Base-by-base conservation (phyloP, 2,797 vertebrate species). In the Anableps anableps region DNA sequence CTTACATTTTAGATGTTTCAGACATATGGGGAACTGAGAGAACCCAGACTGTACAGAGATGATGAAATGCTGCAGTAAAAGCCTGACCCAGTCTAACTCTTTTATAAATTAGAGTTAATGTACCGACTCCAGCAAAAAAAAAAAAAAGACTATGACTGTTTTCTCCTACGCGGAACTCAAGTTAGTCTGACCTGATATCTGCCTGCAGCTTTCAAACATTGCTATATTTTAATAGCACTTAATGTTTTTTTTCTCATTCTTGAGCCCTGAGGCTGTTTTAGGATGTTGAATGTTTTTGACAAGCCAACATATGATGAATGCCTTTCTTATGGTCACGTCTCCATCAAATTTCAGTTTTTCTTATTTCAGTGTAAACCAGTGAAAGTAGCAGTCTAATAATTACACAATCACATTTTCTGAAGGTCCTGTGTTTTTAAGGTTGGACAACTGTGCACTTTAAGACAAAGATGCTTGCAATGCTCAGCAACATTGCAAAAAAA, bases 101-200 rank as follows among this genome's bases (percentile, higher is more conserved):
- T 74, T 53, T 17, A 72, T 17, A 26, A 26, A 72, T 41, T 29
- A 72, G 41, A 47, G 43, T 72, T 72, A 72, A 72, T 72, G 26
- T 47, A 47, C 68, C n/a, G 3, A 71, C 43, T n/a, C 16, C 14
- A 71, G 68, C 29, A 47, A n/a, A 72, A 72, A 45, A 72, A 10
- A 68, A 64, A 36, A 64, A 41, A 6, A 64, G 34, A 26, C 34
- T n/a, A 10, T 17, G 19, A 31, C 23, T 47, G 7, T 47, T 47
- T 72, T 72, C 68, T 72, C 68, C 43, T 45, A 72, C 14, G n/a
- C 16, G 2, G 5, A 23, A 29, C 5, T 43, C 36, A 64, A 36
- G 17, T 41, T 41, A 51, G 31, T 29, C 13, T 41, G 29, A 53
- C 48, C 26, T 1, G 29, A 4, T 71, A 8, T 71, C 70, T 41